These are phyloP conservation scores for Mylabris phalerata DNA, from an alignment of 1,140 invertebrate genomes.

Conservation along the genomic window DNA sequence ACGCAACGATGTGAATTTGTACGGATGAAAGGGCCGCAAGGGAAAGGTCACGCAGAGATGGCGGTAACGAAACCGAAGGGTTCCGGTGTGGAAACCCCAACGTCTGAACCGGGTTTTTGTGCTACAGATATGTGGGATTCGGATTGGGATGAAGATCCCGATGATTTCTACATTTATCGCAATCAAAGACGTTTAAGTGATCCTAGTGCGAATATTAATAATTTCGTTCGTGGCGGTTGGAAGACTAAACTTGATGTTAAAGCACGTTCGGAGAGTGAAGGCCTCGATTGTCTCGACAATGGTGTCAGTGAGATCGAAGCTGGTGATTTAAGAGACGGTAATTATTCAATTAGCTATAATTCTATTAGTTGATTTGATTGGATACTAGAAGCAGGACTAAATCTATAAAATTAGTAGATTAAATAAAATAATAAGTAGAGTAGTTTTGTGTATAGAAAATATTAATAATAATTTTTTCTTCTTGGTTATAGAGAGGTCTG, in stretches of 20 bases:
- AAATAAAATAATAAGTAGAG: not conserved
- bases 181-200: constrained; percentile 83
- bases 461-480: constrained; percentile 16
- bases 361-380: constrained; percentile 2
- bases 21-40: constrained; percentile 92
- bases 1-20: constrained; percentile 93
- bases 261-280: constrained; percentile 87
- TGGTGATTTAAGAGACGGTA: constrained; percentile 87
- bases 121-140: constrained; percentile 79
- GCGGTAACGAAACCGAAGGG: constrained; percentile 89
- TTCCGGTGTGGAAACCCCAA: constrained; percentile 88
- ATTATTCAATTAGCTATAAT: constrained; percentile 31
- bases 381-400: constrained; percentile 28
- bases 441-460: not conserved
- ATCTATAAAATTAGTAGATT: not conserved
- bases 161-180: constrained; percentile 73
- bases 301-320: constrained; percentile 88
- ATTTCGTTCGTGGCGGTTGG: constrained; percentile 78
- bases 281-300: constrained; percentile 72
- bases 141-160: constrained; percentile 79
- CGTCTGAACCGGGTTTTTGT: constrained; percentile 83
- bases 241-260: constrained; percentile 58
- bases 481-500: constrained; percentile 40
- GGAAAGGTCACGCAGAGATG: constrained; percentile 97
- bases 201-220: constrained; percentile 88